These are phyloP conservation scores for Halictus ligatus DNA, from an alignment of 2,888 invertebrate species.

Conservation along the genomic window DNA sequence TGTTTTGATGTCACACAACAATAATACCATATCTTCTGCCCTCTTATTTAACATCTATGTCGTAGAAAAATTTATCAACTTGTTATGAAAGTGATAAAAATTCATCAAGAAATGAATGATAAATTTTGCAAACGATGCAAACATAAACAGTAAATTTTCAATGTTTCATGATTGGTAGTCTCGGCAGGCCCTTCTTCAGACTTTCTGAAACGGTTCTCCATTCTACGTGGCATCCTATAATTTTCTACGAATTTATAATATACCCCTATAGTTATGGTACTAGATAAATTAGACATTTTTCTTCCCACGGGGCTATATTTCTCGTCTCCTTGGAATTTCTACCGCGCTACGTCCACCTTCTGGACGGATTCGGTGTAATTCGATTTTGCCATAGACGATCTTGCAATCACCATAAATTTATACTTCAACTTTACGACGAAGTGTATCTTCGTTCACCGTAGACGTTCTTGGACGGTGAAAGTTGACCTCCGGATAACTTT, in stretches of 20 bases:
- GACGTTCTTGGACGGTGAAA: constrained; percentile 65
- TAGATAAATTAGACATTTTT: neutral
- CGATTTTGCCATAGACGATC: neutral
- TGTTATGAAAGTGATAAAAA: neutral
- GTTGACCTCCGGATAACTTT: constrained; percentile 70
- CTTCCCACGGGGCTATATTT: neutral
- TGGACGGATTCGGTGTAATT: neutral
- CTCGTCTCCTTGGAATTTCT: neutral
- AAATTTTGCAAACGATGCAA: neutral
- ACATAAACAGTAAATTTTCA: neutral
- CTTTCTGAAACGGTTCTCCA: neutral
- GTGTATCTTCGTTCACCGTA: constrained; percentile 41
- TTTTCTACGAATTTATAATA: neutral
- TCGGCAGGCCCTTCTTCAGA: neutral
- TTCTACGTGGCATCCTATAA: neutral
- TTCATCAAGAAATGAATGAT: neutral
- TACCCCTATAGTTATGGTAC: neutral
- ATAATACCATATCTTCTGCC: no score
- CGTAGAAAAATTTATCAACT: neutral
- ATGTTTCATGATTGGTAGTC: neutral
- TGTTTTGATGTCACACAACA: no score
- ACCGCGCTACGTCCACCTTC: no score
- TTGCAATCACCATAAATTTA: constrained; percentile 13
- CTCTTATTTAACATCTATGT: no score
- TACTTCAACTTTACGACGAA: constrained; percentile 4